A percentile compares a stretch with the other conserved stretches of the same genome.
Conservation (phyloP, 2,113 vertebrate genomes). For the Mohoua ochrocephala region DNA sequence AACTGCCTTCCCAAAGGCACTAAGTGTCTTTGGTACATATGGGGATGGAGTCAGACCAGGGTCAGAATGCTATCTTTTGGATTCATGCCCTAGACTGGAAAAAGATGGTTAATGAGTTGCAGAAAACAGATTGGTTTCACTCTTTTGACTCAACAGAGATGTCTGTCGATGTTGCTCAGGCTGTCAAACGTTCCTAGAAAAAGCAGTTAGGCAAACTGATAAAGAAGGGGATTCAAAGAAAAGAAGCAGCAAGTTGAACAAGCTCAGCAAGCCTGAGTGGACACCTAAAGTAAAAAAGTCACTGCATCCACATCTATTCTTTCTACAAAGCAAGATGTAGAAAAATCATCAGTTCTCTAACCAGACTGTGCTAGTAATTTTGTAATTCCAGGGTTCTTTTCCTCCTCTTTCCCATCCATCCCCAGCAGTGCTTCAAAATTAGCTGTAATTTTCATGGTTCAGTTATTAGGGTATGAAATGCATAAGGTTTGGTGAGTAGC, state of each 20-base stretch:
- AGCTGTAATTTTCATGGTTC: conserved; percentile 46
- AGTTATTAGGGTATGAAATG: conserved; percentile 25
- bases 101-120: background rate
- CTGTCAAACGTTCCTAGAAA: background rate
- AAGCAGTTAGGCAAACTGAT: background rate
- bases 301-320: background rate
- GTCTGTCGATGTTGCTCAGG: background rate
- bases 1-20: background rate
- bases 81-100: background rate
- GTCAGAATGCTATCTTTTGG: background rate
- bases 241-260: background rate
- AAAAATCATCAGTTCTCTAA: background rate
- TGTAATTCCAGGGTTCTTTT: conserved; percentile 24
- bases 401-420: background rate
- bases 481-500: background rate
- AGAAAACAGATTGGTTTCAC: background rate
- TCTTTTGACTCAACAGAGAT: background rate
- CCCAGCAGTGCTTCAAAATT: conserved; percentile 31
- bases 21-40: background rate
- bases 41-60: background rate
- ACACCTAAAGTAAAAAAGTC: background rate
- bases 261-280: background rate
- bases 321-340: background rate
- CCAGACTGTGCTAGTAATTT: conserved; percentile 2
- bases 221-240: background rate